Evolutionary conservation across 2,113 vertebrate species (phyloP), one percentile per base, ranked within the genome.

Genomic region (Protobothrops mucrosquamatus): DNA sequence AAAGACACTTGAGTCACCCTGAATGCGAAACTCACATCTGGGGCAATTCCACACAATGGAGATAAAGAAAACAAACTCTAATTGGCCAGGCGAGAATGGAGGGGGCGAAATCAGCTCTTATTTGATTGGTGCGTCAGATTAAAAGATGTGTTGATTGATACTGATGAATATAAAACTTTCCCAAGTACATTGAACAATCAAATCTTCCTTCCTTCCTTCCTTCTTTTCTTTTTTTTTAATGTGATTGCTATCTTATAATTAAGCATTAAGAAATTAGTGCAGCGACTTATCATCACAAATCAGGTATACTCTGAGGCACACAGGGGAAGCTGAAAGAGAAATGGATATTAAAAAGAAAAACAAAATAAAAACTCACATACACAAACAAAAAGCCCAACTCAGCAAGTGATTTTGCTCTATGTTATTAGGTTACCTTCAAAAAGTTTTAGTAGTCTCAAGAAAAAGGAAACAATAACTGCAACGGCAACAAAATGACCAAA

Each of bases 41-140:
- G 34, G 46, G 56, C 88, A 92, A 86, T 92, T 92, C 93, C 93
- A 10, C 34, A 46, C 9, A 1, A 5, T 14, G 1, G 7, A 0
- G 46, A 7, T 46, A 88, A 90, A 69, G 64, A 93, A 93, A 55
- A 89, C 89, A 93, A n/a, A 43, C 54, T 85, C 18, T 90, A 91
- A 74, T 11, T 88, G 1, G 0, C 0, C 90, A 64, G 92, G 81
- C 20, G 46, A 9, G 2, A 18, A 15, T 20, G 18, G 64, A 14
- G 29, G 7, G 34, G 7, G 14, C 48, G 43, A 91, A 90, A 94
- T 95, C 43, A 92, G 89, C 29, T 94, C 86, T 89, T 94, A 56
- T 97, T 94, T 93, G 94, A 94, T 88, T 74, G 29, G 57, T 95
- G 52, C 69, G 89, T 93, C 54, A 91, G 89, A 94, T 95, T 94